phyloP scores from a whole-genome alignment of 2,113 vertebrate genomes.

The Cranoglanis bouderius region DNA sequence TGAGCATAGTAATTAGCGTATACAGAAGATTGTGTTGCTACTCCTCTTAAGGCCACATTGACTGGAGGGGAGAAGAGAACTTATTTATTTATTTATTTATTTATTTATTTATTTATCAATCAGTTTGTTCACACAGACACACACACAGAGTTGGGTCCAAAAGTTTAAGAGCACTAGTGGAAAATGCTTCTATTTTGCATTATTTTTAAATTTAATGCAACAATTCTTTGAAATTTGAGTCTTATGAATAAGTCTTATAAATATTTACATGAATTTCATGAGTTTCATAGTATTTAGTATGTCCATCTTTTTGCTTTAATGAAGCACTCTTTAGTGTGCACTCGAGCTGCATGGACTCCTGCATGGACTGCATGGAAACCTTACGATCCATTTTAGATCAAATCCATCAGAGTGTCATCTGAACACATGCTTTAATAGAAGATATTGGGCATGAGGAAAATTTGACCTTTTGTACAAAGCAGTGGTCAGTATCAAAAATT shows the following conservation, averaged over 20 bases:
- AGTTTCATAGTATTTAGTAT: background rate
- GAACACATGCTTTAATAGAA: background rate
- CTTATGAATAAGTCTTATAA: too few species aligned
- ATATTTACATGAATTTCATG: background rate
- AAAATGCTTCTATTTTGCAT: background rate
- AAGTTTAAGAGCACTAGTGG: too few species aligned
- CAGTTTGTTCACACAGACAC: background rate
- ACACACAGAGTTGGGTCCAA: background rate
- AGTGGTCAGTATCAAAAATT: background rate
- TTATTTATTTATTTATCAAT: too few species aligned
- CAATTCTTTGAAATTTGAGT: too few species aligned
- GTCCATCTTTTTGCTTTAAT: background rate
- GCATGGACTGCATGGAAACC: background rate
- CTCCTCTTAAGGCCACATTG: constrained; percentile 23
- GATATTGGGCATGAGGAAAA: background rate
- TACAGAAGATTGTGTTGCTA: constrained; percentile 37
- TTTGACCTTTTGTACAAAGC: background rate
- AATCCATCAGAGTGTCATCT: background rate
- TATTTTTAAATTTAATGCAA: background rate
- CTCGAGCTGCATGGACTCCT: too few species aligned
- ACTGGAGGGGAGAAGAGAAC: background rate
- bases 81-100: background rate
- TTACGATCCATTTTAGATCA: background rate
- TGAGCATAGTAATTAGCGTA: accelerated
- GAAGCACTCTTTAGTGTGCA: too few species aligned